Evolutionary conservation across 1,140 invertebrate genomes (phyloP), one percentile per base, ranked within the genome.

Genomic region (Tetranychus urticae): DNA sequence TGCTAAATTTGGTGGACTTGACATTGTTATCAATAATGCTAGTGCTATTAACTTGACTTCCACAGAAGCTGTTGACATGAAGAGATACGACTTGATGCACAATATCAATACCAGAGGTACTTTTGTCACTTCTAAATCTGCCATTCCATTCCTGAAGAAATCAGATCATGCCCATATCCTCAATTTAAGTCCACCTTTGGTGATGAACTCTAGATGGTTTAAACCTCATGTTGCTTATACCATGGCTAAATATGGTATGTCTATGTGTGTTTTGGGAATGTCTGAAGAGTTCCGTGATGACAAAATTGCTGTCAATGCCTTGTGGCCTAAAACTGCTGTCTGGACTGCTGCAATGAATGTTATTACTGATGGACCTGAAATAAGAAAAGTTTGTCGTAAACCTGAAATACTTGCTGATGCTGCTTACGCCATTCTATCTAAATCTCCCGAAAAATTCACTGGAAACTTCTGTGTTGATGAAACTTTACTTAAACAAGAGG

Each of bases 191-290:
- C 94, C 94, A 33, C 94, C 94, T 2, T 72, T 98, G 10, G 89
- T 84, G 69, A 80, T 98, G 81, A 80, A 83, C 64, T 79, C 86
- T 0, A 74, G 80, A 65, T 98, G 94, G 92, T 98, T 98, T 71
- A 79, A 80, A 60, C 79, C 84, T 67, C 86, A 97, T 75, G 83
- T 94, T 13, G 91, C 90, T 1, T 98, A 97, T 71, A 97, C 93
- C 0, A 96, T 97, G 81, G 86, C 93, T 1, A 98, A 98, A 69
- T 97, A 93, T 70, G 93, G 93, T 31, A 98, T 99, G 94, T 94
- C 89, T 0, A 89, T 98, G 88, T 97, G 91, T 74, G 89, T 88
- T 1, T 74, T 98, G 13, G 92, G 94, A 47, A 94, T 97, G 89
- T 77, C 88, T 48, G 86, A 86, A 65, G 94, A 98, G 75, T 86